These are phyloP conservation scores for Lacerta bilineata DNA, from an alignment of 2,797 vertebrate genomes.

Conservation along the genomic window DNA sequence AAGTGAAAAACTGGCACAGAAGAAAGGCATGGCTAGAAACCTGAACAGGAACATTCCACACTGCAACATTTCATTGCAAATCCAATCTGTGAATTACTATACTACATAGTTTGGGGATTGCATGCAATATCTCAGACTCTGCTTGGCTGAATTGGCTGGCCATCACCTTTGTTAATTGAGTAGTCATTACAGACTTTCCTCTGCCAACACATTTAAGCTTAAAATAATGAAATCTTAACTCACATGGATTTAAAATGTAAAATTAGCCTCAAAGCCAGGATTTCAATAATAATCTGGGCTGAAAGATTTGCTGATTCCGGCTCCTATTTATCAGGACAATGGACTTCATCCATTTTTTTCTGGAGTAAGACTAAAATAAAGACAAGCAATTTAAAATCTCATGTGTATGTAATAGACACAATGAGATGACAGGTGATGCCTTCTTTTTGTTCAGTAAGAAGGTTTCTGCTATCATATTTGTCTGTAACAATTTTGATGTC, in stretches of 20 bases:
- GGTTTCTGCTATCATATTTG: conserved; percentile 67
- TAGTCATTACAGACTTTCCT: conserved; percentile 46
- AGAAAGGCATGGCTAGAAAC: neutral
- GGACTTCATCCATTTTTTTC: conserved; percentile 68
- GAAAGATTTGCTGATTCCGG: conserved; percentile 78
- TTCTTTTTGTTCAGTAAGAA: conserved; percentile 70
- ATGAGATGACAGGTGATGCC: conserved; percentile 60
- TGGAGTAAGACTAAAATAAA: conserved; percentile 76
- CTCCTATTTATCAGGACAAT: conserved; percentile 78
- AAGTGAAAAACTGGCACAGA: neutral
- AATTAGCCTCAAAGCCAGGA: conserved; percentile 60
- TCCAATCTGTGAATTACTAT: neutral
- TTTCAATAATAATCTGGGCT: conserved; percentile 66
- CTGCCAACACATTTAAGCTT: conserved; percentile 50
- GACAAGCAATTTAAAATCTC: conserved; percentile 80
- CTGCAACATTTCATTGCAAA: neutral
- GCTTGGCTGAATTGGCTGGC: neutral
- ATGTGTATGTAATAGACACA: conserved; percentile 59
- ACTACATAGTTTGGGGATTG: neutral
- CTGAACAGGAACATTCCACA: neutral
- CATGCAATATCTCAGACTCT: neutral
- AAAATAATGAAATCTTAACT: conserved; percentile 62
- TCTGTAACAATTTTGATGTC: conserved; percentile 56
- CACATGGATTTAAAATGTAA: conserved; percentile 51
- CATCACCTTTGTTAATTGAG: neutral